Percentiles rank a stretch among this genome's conserved stretches.
Conservation (phyloP, 92 coral and sea anemone genomes). For the Phenganax stokvisi region DNA sequence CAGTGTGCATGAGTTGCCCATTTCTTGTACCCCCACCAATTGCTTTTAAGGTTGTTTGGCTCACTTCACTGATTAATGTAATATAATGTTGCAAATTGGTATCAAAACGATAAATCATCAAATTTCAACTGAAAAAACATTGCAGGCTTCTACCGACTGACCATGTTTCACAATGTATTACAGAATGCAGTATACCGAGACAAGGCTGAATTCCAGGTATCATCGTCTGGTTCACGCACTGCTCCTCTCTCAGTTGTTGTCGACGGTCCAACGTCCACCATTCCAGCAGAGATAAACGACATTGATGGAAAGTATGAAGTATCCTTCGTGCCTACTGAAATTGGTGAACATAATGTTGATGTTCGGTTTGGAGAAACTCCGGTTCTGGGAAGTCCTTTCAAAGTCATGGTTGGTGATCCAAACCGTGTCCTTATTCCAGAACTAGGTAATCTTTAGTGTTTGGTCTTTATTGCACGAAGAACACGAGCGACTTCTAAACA, state of each 20-base stretch:
- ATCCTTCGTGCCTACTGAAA: conserved; percentile 66
- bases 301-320: conserved; percentile 67
- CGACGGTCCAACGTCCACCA: conserved; percentile 68
- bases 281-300: conserved; percentile 50
- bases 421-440: conserved; percentile 61
- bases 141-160: too few species aligned
- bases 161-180: neutral
- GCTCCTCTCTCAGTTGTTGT: conserved; percentile 71
- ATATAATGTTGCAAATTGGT: neutral
- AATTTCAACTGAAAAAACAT: too few species aligned
- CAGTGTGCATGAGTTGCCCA: too few species aligned
- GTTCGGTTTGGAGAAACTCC: conserved; percentile 71
- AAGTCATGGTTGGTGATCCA: conserved; percentile 87
- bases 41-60: too few species aligned
- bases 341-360: conserved; percentile 80
- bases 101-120: conserved; percentile 47
- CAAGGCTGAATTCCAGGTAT: conserved; percentile 78
- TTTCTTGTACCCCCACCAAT: too few species aligned
- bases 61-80: too few species aligned
- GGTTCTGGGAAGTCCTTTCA: conserved; percentile 78
- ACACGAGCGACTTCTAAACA: too few species aligned
- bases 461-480: neutral
- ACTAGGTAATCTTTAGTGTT: conserved; percentile 7
- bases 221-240: conserved; percentile 54
- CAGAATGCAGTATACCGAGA: conserved; percentile 67